Evolutionary conservation across 2,797 vertebrate species (phyloP), one percentile per base, ranked within the genome.

Genomic region (Coluber constrictor): DNA sequence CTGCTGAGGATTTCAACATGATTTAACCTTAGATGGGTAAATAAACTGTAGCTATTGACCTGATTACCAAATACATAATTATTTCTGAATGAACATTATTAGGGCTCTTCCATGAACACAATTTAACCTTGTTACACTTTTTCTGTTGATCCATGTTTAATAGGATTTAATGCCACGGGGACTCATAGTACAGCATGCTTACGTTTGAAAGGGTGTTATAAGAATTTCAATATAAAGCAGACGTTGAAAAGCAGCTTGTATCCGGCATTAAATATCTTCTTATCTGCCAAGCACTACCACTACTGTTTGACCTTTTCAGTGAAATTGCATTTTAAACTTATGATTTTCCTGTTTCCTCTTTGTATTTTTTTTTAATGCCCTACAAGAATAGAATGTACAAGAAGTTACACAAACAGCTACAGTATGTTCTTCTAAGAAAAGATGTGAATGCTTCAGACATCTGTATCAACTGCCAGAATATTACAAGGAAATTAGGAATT

Each of bases 111-210:
- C 89, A 15, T 89, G 6, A 89, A 43, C 55, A 27, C 90, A 91
- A 91, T 95, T 95, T 56, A 93, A 66, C 8, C 89, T 91, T 90
- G 27, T 90, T 92, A 94, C 90, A 37, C 91, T 20, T 94, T 95
- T 55, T 92, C 47, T 63, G 20, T 29, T 92, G 74, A 66, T 59
- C 70, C 43, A 83, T 93, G 74, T 51, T 88, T 43, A 91, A 18
- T 90, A 92, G 74, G 54, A 89, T 47, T 13, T 29, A 93, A 27
- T 94, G 13, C 94, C 91, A 94, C 87, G 93, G 90, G 60, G 66
- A 55, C 93, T 92, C 89, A 57, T 91, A 25, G 29, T 63, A 51
- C 74, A 90, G 1, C 0, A 7, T 32, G 56, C 12, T 63, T 87
- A 59, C 1, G 37, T 51, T 47, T 63, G 47, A 93, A 95, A 92